phyloP scores from a whole-genome alignment of 2,797 vertebrate species.

The Tapirus indicus region DNA sequence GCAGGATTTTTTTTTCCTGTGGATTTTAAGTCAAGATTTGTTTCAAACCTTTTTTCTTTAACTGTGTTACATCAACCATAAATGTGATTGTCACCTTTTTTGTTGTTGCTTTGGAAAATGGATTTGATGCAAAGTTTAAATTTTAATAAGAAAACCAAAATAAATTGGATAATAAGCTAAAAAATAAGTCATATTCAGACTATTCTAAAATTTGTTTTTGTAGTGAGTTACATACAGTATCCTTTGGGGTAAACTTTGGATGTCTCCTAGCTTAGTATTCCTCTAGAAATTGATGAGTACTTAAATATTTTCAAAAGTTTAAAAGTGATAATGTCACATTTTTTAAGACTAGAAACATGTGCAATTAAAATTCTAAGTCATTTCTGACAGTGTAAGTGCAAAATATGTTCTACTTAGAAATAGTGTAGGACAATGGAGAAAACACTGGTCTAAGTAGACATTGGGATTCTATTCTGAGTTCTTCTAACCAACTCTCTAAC shows the following conservation, averaged over 20 bases:
- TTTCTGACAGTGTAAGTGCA: not conserved
- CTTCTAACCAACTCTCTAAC: not conserved
- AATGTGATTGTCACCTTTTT: not conserved
- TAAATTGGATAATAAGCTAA: not conserved
- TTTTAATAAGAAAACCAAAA: not conserved
- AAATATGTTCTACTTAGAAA: not conserved
- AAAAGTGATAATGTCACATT: not conserved
- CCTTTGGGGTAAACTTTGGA: not conserved
- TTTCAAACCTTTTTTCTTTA: not conserved
- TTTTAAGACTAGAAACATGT: not conserved
- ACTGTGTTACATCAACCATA: not conserved
- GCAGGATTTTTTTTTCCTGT: not conserved
- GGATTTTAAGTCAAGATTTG: not conserved
- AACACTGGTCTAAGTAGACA: not conserved
- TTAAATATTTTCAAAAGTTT: not conserved
- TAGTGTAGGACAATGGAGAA: not conserved
- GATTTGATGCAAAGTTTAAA: not conserved
- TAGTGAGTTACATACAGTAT: not conserved
- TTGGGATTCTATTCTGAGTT: not conserved
- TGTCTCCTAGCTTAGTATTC: not conserved
- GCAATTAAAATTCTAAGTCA: not conserved
- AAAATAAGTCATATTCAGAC: not conserved
- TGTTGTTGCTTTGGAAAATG: not conserved
- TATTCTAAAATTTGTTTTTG: not conserved
- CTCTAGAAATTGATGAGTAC: not conserved